A percentile compares a stretch with the other conserved stretches of the same genome.
Evolutionary conservation across 2,888 invertebrate genomes (phyloP).

Genomic region (Leptura quadrifasciata): DNA sequence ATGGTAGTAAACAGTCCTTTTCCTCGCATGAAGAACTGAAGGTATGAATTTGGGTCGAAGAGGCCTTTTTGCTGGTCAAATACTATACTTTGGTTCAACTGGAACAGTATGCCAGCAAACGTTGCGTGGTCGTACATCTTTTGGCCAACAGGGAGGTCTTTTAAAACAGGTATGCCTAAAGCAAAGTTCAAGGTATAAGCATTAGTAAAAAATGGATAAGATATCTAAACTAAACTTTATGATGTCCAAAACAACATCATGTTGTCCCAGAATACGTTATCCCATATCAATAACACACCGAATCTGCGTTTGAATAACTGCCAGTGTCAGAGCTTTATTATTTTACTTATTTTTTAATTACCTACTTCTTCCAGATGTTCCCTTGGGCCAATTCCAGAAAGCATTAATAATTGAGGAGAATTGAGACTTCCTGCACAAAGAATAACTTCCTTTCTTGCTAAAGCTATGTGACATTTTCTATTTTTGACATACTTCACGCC

Average conservation of each 20-base stretch:
- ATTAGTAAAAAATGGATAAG: not conserved
- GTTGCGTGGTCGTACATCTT: conserved; percentile 82
- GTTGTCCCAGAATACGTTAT: no score
- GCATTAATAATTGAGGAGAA: conserved; percentile 92
- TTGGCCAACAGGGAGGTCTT: conserved; percentile 80
- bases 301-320: no score
- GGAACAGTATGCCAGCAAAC: conserved; percentile 77
- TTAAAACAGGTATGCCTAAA: conserved; percentile 76
- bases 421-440: conserved; percentile 91
- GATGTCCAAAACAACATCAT: no score
- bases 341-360: conserved; percentile 64
- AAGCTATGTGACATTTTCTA: conserved; percentile 71
- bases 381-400: conserved; percentile 82
- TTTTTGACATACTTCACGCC: conserved; percentile 82
- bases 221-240: not conserved
- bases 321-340: not conserved
- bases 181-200: not conserved
- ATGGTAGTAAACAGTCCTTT: conserved; percentile 75
- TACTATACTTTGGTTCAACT: conserved; percentile 60
- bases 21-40: conserved; percentile 71
- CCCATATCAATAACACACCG: not conserved
- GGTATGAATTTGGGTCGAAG: not conserved
- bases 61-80: conserved; percentile 51
- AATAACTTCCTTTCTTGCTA: conserved; percentile 87
- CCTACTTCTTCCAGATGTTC: conserved; percentile 65